Evolutionary conservation across 2,888 invertebrate genomes (phyloP).

Genomic region (Lasioglossum lativentre): DNA sequence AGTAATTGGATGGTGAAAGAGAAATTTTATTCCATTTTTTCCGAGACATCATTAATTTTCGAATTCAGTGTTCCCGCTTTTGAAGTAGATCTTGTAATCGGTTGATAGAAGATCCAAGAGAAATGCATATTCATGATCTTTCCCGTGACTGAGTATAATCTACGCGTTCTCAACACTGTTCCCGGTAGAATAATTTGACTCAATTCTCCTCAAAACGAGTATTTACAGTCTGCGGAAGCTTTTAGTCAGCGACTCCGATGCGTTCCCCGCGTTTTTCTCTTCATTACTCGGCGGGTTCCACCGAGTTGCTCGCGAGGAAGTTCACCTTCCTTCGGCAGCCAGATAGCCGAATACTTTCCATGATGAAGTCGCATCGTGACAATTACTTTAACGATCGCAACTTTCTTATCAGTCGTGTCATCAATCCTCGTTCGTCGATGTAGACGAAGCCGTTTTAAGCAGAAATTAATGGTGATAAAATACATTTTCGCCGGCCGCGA

Average conservation of each 20-base stretch:
- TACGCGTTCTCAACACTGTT: constrained; percentile 3
- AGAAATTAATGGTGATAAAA: constrained; percentile 44
- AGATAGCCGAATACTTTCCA: constrained; percentile 21
- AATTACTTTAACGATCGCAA: constrained; percentile 44
- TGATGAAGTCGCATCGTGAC: constrained; percentile 33
- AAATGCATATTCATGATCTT: neutral
- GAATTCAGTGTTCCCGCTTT: neutral
- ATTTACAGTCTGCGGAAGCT: constrained; percentile 14
- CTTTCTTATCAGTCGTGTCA: constrained; percentile 34
- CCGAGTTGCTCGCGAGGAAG: neutral
- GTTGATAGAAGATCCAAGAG: neutral
- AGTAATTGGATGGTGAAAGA: neutral
- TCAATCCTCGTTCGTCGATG: constrained; percentile 30
- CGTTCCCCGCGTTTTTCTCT: neutral
- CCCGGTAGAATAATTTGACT: constrained; percentile 19
- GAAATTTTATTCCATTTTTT: neutral
- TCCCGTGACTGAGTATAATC: neutral
- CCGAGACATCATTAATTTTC: neutral
- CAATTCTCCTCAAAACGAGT: constrained; percentile 22
- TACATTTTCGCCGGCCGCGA: neutral
- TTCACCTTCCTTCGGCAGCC: neutral
- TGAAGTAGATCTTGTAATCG: neutral
- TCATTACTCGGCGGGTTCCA: neutral
- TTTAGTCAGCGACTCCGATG: constrained; percentile 6
- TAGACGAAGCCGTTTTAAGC: neutral